These are phyloP conservation scores for Drosophila mojavensis DNA, from an alignment of 1,140 invertebrate species.

Conservation along the genomic window DNA sequence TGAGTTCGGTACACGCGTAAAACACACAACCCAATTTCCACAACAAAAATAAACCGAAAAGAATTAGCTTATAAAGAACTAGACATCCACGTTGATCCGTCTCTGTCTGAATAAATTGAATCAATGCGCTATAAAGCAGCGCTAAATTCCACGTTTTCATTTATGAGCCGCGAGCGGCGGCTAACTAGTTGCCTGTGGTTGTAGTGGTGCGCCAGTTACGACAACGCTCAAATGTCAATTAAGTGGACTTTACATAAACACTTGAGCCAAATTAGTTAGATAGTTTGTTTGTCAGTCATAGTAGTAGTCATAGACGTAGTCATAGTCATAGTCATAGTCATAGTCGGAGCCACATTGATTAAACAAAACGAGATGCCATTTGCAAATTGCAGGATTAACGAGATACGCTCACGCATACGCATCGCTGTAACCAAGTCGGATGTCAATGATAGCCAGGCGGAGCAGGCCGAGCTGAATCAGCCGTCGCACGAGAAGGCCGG, in stretches of 20 bases:
- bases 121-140: conserved; percentile 61
- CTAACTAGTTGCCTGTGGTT: conserved; percentile 1
- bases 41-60: conserved; percentile 32
- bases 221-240: conserved; percentile 72
- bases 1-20: conserved; percentile 3
- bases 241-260: conserved; percentile 76
- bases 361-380: conserved; percentile 13
- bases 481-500: conserved; percentile 67
- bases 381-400: conserved; percentile 59
- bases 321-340: background rate
- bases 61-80: conserved; percentile 57
- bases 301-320: background rate
- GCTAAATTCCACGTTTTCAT: conserved; percentile 43
- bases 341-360: conserved; percentile 1
- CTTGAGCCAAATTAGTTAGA: conserved; percentile 65
- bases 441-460: conserved; percentile 24
- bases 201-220: conserved; percentile 45
- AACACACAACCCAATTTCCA: conserved; percentile 42
- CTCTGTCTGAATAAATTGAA: conserved; percentile 64
- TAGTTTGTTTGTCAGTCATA: background rate
- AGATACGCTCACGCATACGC: conserved; percentile 55
- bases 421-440: conserved; percentile 60
- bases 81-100: conserved; percentile 34
- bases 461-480: conserved; percentile 31
- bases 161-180: conserved; percentile 6